Evolutionary conservation across 2,888 invertebrate genomes (phyloP), one percentile per base, ranked within the genome.

Genomic region (Dyspetes luteomarginatus): DNA sequence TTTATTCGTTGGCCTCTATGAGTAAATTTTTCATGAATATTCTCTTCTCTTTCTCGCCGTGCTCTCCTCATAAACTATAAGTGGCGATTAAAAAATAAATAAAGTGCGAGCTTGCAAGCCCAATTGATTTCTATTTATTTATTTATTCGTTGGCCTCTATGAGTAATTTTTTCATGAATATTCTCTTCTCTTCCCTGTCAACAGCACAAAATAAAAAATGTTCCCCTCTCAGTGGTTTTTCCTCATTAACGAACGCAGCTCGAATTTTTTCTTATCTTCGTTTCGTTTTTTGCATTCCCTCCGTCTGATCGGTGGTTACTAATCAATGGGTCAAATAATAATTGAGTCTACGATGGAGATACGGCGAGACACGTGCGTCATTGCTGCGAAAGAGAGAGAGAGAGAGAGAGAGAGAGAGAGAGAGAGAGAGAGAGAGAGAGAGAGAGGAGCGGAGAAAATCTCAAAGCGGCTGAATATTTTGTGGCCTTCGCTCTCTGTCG

Each of bases 401-500:
- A 28, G 15, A 12, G 22, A 4, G 9, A 60, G 12, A 36, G 5
- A 28, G 7, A 36, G 0, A 36, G 36, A 1, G 1, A 1, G 26
- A 24, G 26, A 62, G 50, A 24, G 41, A 2, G 17, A 19, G 4
- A 43, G 24, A 15, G 71, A 30, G 24, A 7, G 9, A 41, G 36
- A 17, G 41, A 36, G 55, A 15, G 19, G 28, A 48, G 7, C 30
- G 73, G 73, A 56, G 71, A 48, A 78, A 56, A 71, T 62, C 26
- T 58, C 36, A 28, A 15, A 56, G 41, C 19, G 41, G 17, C 52
- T 22, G 69, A 58, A 64, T n/a, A n/a, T n/a, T 69, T 79, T 69
- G 45, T 52, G 80, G 80, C 81, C 81, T 81, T 81, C 81, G 76
- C 56, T 24, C 41, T 36, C n/a, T 36, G 36, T 15, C 28, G 77